These are phyloP conservation scores for Accipiter virgatus DNA, from an alignment of 2,113 vertebrate genomes.

Conservation along the genomic window DNA sequence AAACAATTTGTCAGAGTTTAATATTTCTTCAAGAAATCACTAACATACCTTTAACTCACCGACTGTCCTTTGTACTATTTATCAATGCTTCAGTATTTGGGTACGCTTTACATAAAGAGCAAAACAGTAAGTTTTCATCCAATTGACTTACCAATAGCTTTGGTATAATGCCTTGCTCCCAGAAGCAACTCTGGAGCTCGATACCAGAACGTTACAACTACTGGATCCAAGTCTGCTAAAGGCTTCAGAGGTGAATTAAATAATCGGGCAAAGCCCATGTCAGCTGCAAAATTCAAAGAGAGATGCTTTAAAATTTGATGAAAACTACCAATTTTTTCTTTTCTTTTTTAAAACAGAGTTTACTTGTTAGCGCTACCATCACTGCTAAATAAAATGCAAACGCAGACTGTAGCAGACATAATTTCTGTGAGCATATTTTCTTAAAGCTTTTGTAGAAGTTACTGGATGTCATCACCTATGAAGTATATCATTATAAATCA, in stretches of 20 bases:
- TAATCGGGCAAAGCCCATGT: constrained; percentile 99
- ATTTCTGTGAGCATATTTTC: not conserved
- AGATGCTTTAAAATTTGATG: constrained; percentile 23
- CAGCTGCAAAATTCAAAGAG: constrained; percentile 82
- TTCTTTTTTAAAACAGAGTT: not conserved
- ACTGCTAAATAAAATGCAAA: constrained; percentile 41
- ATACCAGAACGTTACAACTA: constrained; percentile 99
- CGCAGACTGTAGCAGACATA: not conserved
- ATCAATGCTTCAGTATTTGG: not conserved
- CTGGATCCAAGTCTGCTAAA: constrained; percentile 99
- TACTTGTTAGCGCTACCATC: constrained; percentile 26
- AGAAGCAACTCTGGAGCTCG: constrained; percentile 97
- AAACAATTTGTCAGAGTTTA: not conserved
- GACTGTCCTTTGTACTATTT: not conserved
- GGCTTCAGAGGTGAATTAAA: constrained; percentile 99
- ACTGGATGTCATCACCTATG: not conserved
- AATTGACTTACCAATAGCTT: constrained; percentile 96
- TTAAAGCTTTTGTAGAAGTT: constrained; percentile 33
- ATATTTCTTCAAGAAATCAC: not conserved
- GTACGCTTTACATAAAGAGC: not conserved
- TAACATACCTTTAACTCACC: not conserved
- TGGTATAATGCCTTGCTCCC: constrained; percentile 99
- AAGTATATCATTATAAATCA: constrained; percentile 68
- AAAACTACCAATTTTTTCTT: not conserved
- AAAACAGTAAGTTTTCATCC: not conserved